Conservation (phyloP, 1,140 invertebrate species). For the Phortica variegata region DNA sequence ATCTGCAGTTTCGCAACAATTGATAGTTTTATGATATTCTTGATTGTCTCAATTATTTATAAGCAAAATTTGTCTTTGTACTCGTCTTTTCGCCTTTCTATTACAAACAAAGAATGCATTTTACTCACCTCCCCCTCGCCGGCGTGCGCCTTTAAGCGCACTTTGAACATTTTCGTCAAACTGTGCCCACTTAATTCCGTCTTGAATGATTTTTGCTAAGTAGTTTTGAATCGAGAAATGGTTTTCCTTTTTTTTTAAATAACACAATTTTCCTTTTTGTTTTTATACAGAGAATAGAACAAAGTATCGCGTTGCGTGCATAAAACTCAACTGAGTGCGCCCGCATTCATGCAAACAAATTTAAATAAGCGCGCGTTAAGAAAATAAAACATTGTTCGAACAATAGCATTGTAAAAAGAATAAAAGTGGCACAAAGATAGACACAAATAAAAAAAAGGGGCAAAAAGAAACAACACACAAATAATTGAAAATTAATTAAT, state of each 20-base stretch:
- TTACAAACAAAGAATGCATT: no score
- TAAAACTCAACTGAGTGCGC: conserved; percentile 26
- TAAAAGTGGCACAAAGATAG: no score
- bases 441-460: conserved; percentile 27
- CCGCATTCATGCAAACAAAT: conserved; percentile 5
- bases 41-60: no score
- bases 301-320: background rate
- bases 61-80: no score
- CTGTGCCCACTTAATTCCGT: conserved; percentile 47
- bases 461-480: conserved; percentile 4
- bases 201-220: conserved; percentile 28
- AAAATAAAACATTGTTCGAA: no score
- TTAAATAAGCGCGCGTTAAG: background rate
- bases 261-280: background rate
- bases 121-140: conserved; percentile 36
- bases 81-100: no score
- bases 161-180: conserved; percentile 51
- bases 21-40: no score
- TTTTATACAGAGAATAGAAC: no score
- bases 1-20: no score
- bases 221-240: conserved; percentile 4
- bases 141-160: conserved; percentile 44
- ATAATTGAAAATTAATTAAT: conserved; percentile 42
- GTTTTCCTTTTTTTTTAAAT: background rate
- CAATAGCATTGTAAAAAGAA: no score